Evolutionary conservation across 1,140 invertebrate genomes (phyloP).

Genomic region (Campoletis sonorensis): DNA sequence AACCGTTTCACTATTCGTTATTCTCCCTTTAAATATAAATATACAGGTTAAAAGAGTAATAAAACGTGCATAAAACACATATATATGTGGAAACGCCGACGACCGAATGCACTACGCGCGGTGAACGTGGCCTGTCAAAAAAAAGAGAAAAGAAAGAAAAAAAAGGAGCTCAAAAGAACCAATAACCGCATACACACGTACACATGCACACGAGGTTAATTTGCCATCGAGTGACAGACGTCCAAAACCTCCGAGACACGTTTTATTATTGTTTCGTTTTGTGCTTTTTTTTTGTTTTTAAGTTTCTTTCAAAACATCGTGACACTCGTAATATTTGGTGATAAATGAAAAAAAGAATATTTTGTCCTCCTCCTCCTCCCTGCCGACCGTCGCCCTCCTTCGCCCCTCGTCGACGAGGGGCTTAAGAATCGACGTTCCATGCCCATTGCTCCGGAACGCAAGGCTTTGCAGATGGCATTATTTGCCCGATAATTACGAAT

Average conservation of each 20-base stretch:
- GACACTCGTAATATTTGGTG: no score
- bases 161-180: neutral
- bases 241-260: no score
- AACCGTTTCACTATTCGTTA: neutral
- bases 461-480: constrained; percentile 63
- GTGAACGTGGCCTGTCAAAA: constrained; percentile 57
- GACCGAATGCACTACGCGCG: constrained; percentile 34
- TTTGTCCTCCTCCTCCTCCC: neutral
- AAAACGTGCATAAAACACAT: neutral
- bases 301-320: no score
- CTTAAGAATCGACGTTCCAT: constrained; percentile 48
- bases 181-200: neutral
- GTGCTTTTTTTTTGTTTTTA: no score
- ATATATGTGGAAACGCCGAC: constrained; percentile 1
- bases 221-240: no score
- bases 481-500: constrained; percentile 56
- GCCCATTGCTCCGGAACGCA: constrained; percentile 50
- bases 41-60: neutral
- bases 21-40: neutral
- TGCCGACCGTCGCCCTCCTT: neutral
- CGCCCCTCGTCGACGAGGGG: neutral
- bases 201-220: no score
- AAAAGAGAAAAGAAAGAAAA: constrained; percentile 22
- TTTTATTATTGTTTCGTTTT: no score
- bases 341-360: constrained; percentile 5